These are phyloP conservation scores for Magallana angulata DNA, from an alignment of 1,140 invertebrate species.

Conservation along the genomic window DNA sequence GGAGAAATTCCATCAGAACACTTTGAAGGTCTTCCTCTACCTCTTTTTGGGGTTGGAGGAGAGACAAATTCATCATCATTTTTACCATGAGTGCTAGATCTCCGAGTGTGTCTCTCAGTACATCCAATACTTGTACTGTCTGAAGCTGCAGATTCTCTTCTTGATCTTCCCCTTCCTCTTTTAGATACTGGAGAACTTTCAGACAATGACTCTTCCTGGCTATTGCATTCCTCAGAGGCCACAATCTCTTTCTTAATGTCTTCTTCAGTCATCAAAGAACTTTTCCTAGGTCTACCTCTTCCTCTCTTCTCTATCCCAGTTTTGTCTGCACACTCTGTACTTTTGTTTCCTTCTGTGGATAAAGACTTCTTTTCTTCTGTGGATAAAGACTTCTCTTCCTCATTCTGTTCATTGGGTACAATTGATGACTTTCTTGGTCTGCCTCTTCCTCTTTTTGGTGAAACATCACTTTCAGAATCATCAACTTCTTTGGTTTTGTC, in stretches of 20 bases:
- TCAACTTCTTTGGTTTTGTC: not conserved
- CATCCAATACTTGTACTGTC: not conserved
- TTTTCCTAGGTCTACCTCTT: conserved; percentile 38
- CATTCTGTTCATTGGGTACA: not conserved
- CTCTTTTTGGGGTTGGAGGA: not conserved
- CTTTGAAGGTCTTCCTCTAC: not conserved
- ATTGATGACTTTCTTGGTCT: conserved; percentile 48
- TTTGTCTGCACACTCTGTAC: conserved; percentile 4
- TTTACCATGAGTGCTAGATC: not conserved
- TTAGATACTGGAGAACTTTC: not conserved
- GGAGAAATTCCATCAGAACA: not conserved
- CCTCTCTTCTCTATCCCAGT: not conserved
- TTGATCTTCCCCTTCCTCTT: not conserved
- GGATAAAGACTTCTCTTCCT: not conserved
- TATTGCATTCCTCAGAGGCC: not conserved
- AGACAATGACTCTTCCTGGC: not conserved
- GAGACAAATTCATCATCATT: not conserved
- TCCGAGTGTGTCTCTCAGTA: not conserved
- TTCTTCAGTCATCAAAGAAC: not conserved
- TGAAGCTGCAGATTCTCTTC: not conserved
- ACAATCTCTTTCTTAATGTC: conserved; percentile 14
- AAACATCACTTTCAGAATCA: not conserved
- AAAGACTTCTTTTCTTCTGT: no score
- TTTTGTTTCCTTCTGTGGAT: not conserved
- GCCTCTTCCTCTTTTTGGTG: conserved; percentile 41